phyloP scores from a whole-genome alignment of 2,113 vertebrate species.

The Noctilio leporinus region DNA sequence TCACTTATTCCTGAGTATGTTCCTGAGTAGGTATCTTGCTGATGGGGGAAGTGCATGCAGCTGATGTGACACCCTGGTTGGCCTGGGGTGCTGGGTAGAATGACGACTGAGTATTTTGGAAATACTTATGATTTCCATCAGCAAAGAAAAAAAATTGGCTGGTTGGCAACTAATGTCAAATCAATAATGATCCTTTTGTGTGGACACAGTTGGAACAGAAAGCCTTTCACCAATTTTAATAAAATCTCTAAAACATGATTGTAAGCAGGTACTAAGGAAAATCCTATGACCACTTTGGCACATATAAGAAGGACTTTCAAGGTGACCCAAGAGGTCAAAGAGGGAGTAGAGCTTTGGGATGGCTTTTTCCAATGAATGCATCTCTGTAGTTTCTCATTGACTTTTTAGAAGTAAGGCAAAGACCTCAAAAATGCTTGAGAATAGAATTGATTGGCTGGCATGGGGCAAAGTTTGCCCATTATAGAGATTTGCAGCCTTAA shows the following conservation, averaged over 20 bases:
- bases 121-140: conserved; percentile 37
- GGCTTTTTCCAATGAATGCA: not conserved
- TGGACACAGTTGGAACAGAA: conserved; percentile 24
- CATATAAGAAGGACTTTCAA: not conserved
- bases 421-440: not conserved
- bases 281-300: conserved; percentile 6
- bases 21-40: not conserved
- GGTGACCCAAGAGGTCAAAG: not conserved
- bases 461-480: not conserved
- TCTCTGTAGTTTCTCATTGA: not conserved
- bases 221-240: conserved; percentile 67
- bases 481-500: not conserved
- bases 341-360: not conserved
- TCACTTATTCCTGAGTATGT: not conserved
- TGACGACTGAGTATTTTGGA: not conserved
- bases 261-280: not conserved
- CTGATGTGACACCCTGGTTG: not conserved
- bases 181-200: conserved; percentile 60
- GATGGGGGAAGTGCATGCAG: not conserved
- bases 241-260: conserved; percentile 28
- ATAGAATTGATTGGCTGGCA: not conserved
- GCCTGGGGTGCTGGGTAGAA: not conserved
- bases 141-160: conserved; percentile 23
- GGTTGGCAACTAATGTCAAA: conserved; percentile 12
- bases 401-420: not conserved